Evolutionary conservation across 2,797 vertebrate species (phyloP).

Genomic region (Florisuga fusca): DNA sequence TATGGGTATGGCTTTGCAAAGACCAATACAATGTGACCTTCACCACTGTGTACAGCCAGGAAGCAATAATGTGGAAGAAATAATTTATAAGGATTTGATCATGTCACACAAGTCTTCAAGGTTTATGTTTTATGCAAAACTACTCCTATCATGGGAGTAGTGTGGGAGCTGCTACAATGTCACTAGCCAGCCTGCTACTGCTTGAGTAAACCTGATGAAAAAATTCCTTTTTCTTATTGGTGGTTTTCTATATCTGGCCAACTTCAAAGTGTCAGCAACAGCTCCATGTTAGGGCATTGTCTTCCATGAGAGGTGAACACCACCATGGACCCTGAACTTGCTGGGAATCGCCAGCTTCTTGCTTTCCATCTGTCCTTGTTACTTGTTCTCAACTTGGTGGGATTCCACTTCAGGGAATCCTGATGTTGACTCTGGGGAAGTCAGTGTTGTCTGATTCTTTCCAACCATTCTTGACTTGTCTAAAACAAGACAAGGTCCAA

Average conservation of each 20-base stretch:
- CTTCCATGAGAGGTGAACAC: neutral
- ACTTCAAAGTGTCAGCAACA: neutral
- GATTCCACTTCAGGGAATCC: neutral
- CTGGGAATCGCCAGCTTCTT: neutral
- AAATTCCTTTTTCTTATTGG: fast-evolving
- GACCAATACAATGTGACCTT: neutral
- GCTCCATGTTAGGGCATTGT: neutral
- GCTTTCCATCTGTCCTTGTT: neutral
- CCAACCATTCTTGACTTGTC: neutral
- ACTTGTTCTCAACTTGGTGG: neutral
- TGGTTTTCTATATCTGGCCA: neutral
- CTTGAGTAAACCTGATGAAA: neutral
- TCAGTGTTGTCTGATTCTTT: neutral
- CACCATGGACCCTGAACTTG: neutral
- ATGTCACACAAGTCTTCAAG: neutral
- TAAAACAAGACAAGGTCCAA: neutral
- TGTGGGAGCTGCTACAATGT: neutral
- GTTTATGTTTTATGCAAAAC: neutral
- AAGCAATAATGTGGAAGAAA: neutral
- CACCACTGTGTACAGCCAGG: neutral
- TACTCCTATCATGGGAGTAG: neutral
- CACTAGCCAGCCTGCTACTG: neutral
- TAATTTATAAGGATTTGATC: neutral
- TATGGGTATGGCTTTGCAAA: neutral
- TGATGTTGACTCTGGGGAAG: neutral